Conservation (phyloP, 2,113 vertebrate genomes). For the Mixornis gularis region DNA sequence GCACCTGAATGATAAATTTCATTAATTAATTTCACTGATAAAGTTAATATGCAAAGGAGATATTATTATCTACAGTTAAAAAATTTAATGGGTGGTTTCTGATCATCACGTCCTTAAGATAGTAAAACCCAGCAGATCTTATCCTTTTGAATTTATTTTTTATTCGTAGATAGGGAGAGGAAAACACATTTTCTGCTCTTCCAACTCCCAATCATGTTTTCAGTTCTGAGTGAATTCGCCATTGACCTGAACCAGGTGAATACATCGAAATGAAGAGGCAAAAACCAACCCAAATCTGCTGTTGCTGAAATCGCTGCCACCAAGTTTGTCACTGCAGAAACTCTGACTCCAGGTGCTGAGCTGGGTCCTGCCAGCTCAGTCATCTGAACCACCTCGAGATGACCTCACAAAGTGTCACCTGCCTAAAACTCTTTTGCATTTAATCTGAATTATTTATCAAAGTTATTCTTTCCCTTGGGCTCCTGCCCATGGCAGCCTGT, state of each 20-base stretch:
- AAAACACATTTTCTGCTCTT: neutral
- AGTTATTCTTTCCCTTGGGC: too few relatives aligned
- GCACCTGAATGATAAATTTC: neutral
- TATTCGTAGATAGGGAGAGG: neutral
- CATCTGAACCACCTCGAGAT: neutral
- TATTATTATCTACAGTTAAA: neutral
- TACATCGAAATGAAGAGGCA: neutral
- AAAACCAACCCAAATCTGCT: too few relatives aligned
- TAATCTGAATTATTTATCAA: neutral
- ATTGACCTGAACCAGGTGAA: neutral
- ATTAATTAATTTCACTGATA: neutral
- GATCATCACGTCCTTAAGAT: neutral
- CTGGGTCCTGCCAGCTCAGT: neutral
- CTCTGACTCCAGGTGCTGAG: neutral
- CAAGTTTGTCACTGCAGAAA: neutral
- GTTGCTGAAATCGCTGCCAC: accelerated
- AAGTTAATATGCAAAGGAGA: neutral
- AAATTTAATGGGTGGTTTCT: neutral
- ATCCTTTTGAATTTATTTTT: neutral
- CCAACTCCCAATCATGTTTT: neutral
- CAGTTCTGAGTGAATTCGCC: neutral
- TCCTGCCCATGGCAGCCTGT: neutral
- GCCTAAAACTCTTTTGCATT: neutral
- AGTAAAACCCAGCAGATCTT: neutral
- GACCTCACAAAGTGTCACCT: neutral